phyloP scores from a whole-genome alignment of 2,113 vertebrate species.

The Grus americana region DNA sequence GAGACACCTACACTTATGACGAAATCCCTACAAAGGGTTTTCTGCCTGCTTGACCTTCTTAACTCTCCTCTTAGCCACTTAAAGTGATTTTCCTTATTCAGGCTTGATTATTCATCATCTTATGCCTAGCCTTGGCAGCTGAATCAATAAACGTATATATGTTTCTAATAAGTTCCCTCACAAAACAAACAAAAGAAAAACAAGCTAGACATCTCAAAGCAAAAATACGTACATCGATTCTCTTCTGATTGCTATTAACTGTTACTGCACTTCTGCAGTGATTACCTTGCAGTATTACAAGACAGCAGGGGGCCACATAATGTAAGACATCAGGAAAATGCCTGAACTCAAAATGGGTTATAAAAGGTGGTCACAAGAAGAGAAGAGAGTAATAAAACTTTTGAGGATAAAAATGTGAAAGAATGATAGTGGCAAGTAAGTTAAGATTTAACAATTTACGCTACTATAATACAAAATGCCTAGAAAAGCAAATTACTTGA shows the following conservation, averaged over 20 bases:
- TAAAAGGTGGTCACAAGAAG: background rate
- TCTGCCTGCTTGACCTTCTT: background rate
- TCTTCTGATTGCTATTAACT: background rate
- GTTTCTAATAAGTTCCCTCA: background rate
- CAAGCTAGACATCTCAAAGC: background rate
- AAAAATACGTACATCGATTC: background rate
- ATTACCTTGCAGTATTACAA: background rate
- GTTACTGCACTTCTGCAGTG: background rate
- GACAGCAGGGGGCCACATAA: slow-evolving; percentile 48
- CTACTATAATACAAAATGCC: background rate
- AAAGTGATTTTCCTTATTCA: background rate
- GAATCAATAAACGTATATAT: background rate
- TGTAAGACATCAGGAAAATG: slow-evolving; percentile 5
- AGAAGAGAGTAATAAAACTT: background rate
- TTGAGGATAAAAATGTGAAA: background rate
- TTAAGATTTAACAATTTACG: background rate
- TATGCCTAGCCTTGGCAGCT: background rate
- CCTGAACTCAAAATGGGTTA: background rate
- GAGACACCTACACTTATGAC: background rate
- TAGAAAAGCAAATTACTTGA: background rate
- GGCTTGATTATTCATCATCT: background rate
- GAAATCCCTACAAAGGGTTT: background rate
- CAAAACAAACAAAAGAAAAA: background rate
- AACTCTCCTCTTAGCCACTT: background rate
- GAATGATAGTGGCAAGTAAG: background rate